Evolutionary conservation across 2,113 vertebrate species (phyloP).

Genomic region (Helogale parvula): DNA sequence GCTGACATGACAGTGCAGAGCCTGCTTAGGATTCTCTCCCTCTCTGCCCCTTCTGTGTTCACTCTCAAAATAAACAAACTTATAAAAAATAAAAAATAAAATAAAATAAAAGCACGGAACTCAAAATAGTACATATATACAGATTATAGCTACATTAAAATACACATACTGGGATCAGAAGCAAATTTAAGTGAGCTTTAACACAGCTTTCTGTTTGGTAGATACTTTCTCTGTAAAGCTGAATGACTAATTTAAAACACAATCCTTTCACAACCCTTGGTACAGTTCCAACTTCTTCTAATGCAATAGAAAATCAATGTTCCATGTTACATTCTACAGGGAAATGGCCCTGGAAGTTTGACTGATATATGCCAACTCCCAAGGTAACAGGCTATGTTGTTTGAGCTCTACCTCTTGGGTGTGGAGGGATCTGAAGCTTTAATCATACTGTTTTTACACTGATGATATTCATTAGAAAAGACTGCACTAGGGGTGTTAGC

Average conservation of each 20-base stretch:
- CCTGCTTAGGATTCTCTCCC: no score
- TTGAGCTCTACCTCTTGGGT: constrained; percentile 41
- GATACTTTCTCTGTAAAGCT: constrained; percentile 52
- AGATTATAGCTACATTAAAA: neutral
- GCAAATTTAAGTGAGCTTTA: constrained; percentile 27
- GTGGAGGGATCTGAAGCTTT: constrained; percentile 59
- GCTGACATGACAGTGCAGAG: no score
- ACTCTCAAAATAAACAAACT: no score
- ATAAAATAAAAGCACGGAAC: neutral
- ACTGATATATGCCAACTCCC: constrained; percentile 25
- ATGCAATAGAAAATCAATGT: constrained; percentile 65
- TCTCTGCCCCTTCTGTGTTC: no score
- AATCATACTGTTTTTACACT: constrained; percentile 22
- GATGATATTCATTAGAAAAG: constrained; percentile 39
- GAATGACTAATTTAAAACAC: constrained; percentile 68
- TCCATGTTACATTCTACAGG: constrained; percentile 26
- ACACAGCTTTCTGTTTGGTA: constrained; percentile 17
- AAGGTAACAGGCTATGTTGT: neutral
- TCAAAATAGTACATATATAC: neutral
- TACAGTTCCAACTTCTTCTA: constrained; percentile 54
- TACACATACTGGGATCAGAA: neutral
- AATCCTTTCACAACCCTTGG: constrained; percentile 51
- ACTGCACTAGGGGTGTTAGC: neutral
- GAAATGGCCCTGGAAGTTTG: neutral
- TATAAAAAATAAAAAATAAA: no score